Evolutionary conservation across 2,113 vertebrate genomes (phyloP).

Genomic region (Gobio gobio): DNA sequence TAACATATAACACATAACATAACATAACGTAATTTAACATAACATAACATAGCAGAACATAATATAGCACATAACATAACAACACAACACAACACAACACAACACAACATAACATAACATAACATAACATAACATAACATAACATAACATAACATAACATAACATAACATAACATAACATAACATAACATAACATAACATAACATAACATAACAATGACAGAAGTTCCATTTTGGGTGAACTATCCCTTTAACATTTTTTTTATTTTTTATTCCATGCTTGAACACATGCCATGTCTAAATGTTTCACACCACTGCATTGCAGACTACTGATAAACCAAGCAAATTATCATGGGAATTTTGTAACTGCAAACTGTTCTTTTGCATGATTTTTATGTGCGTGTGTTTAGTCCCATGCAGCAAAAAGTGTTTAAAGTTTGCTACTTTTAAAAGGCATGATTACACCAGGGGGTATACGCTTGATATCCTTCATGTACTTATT

Average conservation of each 20-base stretch:
- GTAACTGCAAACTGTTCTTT: not conserved
- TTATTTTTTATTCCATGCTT: not conserved
- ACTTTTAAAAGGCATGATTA: conserved; percentile 45
- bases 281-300: not conserved
- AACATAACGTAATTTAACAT: too few relatives aligned
- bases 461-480: conserved; percentile 40
- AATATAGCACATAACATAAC: too few relatives aligned
- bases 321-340: conserved; percentile 8
- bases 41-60: too few relatives aligned
- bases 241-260: not conserved
- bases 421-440: conserved; percentile 22
- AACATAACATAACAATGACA: not conserved
- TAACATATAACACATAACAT: too few relatives aligned
- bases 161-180: too few relatives aligned
- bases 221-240: not conserved
- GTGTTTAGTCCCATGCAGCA: not conserved
- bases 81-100: too few relatives aligned
- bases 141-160: not conserved
- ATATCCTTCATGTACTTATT: conserved; percentile 49
- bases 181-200: not conserved
- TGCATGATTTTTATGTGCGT: not conserved
- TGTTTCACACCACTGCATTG: not conserved
- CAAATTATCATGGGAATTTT: not conserved
- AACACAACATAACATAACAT: too few relatives aligned
- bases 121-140: too few relatives aligned